Percentiles rank a stretch among this genome's conserved stretches.
Conservation (phyloP, 2,113 vertebrate genomes). For the Mastomys coucha region DNA sequence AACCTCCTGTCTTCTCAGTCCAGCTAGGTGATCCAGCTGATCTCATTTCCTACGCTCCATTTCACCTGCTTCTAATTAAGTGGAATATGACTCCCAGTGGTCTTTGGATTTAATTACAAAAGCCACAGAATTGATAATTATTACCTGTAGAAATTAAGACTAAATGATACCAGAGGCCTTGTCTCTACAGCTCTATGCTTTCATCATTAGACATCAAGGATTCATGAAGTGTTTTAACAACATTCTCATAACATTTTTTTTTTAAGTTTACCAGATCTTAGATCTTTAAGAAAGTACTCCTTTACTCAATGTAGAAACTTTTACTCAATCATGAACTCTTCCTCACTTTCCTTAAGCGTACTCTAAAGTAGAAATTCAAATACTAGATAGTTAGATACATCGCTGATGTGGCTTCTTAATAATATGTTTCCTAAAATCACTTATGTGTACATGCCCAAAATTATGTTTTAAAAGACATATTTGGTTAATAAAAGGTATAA, state of each 20-base stretch:
- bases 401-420: background rate
- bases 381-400: too few relatives aligned
- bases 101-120: slow-evolving; percentile 74
- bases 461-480: background rate
- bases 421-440: background rate
- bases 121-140: slow-evolving; percentile 59
- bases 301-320: background rate
- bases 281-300: background rate
- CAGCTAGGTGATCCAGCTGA: slow-evolving; percentile 4
- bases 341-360: background rate
- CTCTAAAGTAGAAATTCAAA: background rate
- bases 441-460: background rate
- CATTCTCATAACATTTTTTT: background rate
- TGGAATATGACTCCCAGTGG: slow-evolving; percentile 63
- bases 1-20: background rate
- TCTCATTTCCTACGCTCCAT: slow-evolving; percentile 61
- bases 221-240: background rate
- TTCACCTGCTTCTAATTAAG: slow-evolving; percentile 69
- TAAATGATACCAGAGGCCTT: slow-evolving; percentile 10
- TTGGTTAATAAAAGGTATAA: background rate
- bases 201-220: background rate
- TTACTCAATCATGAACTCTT: background rate
- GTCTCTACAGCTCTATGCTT: background rate
- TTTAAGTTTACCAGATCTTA: background rate
- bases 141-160: slow-evolving; percentile 65